A percentile compares a stretch with the other conserved stretches of the same genome.
These are phyloP conservation scores for Stenotaenia linearis DNA, from an alignment of 2,888 invertebrate species.

Conservation along the genomic window DNA sequence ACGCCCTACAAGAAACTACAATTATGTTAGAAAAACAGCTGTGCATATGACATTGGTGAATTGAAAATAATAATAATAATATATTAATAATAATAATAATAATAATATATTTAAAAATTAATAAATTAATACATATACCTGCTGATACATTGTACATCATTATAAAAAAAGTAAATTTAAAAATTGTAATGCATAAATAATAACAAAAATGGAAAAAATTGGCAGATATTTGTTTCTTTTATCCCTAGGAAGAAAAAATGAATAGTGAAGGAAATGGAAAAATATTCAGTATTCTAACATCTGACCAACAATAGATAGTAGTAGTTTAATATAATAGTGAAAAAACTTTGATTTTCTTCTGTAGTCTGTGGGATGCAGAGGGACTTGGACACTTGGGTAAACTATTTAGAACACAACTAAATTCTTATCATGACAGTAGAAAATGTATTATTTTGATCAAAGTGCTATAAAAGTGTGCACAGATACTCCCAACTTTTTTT, in stretches of 20 bases:
- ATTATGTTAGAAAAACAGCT: conserved; percentile 30
- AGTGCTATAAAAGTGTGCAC: background rate
- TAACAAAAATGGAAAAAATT: conserved; percentile 14
- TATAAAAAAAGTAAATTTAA: conserved; percentile 28
- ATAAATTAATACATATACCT: conserved; percentile 4
- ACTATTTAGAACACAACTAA: conserved; percentile 26
- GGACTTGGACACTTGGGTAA: conserved; percentile 19
- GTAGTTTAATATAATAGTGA: conserved; percentile 26
- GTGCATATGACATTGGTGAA: conserved; percentile 8
- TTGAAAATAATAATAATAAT: conserved; percentile 18
- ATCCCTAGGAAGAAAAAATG: background rate
- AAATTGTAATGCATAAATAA: conserved; percentile 32
- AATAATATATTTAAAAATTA: conserved; percentile 31
- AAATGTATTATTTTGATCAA: conserved; percentile 12
- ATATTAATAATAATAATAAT: conserved; percentile 27
- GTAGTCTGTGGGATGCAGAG: conserved; percentile 33
- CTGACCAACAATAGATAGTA: conserved; percentile 29
- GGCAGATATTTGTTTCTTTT: conserved; percentile 4
- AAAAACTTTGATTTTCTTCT: conserved; percentile 31
- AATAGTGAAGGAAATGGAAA: conserved; percentile 29
- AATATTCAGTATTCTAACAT: conserved; percentile 32
- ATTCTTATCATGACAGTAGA: conserved; percentile 8
- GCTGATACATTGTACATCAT: conserved; percentile 24
- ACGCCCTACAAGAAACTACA: conserved; percentile 32
- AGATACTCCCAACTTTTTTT: too few relatives aligned